Evolutionary conservation across 2,113 vertebrate species (phyloP).

Genomic region (Alces alces): DNA sequence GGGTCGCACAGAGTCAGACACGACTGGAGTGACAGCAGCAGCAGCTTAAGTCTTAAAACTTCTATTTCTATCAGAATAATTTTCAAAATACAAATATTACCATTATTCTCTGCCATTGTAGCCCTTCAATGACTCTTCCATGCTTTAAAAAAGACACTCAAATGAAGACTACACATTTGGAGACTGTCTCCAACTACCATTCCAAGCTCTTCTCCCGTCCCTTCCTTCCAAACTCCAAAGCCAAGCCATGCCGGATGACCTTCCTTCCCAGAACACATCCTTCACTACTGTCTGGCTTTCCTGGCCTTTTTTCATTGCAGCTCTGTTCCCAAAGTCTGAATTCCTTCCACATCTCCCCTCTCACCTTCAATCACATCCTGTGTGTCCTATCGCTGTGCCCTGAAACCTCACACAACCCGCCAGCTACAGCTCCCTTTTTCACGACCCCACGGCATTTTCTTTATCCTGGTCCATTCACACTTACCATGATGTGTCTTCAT

Average conservation of each 20-base stretch:
- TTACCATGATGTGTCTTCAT: background rate
- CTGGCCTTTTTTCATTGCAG: background rate
- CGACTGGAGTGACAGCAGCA: no score
- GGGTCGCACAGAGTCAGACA: no score
- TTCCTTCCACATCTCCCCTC: background rate
- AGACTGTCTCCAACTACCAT: background rate
- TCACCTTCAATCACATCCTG: background rate
- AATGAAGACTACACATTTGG: background rate
- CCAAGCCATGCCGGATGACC: background rate
- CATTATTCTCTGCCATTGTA: background rate
- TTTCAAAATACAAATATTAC: background rate
- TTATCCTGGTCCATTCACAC: background rate
- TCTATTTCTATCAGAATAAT: background rate
- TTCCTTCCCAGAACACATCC: background rate
- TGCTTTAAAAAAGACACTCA: background rate
- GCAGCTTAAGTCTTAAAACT: background rate
- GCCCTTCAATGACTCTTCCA: background rate
- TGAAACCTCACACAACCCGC: background rate
- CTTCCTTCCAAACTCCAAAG: background rate
- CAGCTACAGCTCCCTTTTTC: background rate
- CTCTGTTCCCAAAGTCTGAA: background rate
- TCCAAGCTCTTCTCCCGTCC: background rate
- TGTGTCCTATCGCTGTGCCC: background rate
- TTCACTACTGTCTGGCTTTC: background rate
- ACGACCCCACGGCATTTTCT: rapidly evolving